phyloP scores from a whole-genome alignment of 2,113 vertebrate species.

The Chaetodon auriga region DNA sequence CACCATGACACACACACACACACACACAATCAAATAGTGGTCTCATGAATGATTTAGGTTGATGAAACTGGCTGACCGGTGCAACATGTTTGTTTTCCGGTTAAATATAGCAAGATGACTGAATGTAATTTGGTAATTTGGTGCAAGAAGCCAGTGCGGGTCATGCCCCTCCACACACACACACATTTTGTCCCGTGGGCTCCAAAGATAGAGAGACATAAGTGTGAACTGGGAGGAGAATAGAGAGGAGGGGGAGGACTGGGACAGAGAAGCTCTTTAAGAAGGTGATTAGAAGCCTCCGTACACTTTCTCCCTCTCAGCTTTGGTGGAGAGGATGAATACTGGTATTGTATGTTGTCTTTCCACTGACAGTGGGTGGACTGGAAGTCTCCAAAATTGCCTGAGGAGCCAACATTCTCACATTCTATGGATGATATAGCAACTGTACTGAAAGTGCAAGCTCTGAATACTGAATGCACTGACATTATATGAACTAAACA shows the following conservation, averaged over 20 bases:
- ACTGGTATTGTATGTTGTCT: slow-evolving; percentile 59
- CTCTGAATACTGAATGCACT: too few relatives aligned
- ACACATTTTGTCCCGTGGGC: not conserved
- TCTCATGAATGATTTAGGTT: not conserved
- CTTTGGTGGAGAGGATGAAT: slow-evolving; percentile 61
- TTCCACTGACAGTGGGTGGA: slow-evolving; percentile 50
- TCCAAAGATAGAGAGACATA: slow-evolving; percentile 10
- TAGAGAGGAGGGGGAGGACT: slow-evolving; percentile 9
- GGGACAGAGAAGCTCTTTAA: slow-evolving; percentile 64
- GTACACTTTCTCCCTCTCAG: slow-evolving; percentile 40
- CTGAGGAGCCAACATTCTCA: slow-evolving; percentile 40
- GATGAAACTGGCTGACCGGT: not conserved
- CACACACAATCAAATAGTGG: not conserved
- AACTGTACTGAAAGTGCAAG: slow-evolving; percentile 2
- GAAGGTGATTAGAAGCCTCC: slow-evolving; percentile 40
- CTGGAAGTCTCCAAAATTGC: slow-evolving; percentile 43
- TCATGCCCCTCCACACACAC: not conserved
- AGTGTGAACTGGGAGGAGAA: slow-evolving; percentile 23
- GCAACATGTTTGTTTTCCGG: not conserved
- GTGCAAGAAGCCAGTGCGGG: not conserved
- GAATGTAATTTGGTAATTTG: slow-evolving; percentile 26
- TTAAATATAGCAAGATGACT: slow-evolving; percentile 17
- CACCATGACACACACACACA: not conserved
- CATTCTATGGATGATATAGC: slow-evolving; percentile 4
- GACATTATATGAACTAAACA: not conserved